Evolutionary conservation across 2,888 invertebrate genomes (phyloP), one percentile per base, ranked within the genome.

Genomic region (Rhaphigaster nebulosa): DNA sequence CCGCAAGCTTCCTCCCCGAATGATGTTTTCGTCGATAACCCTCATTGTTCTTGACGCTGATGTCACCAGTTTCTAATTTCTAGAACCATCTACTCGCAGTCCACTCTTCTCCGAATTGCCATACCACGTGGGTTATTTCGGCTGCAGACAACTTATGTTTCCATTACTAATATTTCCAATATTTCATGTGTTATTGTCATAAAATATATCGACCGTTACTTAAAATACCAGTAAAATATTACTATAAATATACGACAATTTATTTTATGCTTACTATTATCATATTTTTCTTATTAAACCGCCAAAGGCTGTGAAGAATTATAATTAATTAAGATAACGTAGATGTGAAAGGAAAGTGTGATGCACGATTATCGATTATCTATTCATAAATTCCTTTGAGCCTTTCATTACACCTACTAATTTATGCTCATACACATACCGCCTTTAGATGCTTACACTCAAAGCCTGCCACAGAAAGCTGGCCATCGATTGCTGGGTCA

Each of bases 321-420:
- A 76, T 29, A 76, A 76, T 76, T 76, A 76, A 76, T 76, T 76
- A 76, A 76, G 70, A 76, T 76, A 76, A 38, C 10, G 26, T 38
- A 6, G 84, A 45, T 50, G 45, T 45, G 15, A 50, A 84, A 50
- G 45, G 45, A 41, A 84, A 84, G 84, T 41, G 45, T 84, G 45
- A 84, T 26, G 84, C 84, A 84, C 84, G 84, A 76, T 76, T 76
- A 76, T 76, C 38, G 84, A 84, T 41, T 45, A 84, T 38, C 84
- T 50, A 84, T 50, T 84, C 45, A 84, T 84, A 84, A 84, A 84
- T 84, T 84, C 45, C 41, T 84, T 84, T 84, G 45, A 45, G 45
- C 45, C 70, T 50, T 50, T 84, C 84, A 84, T 84, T 84, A 84
- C 84, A 84, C 84, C 84, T 84, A n/a, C 45, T 84, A 50, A 84